These are phyloP conservation scores for Darevskia nairensis DNA, from an alignment of 2,797 vertebrate species.

Conservation along the genomic window DNA sequence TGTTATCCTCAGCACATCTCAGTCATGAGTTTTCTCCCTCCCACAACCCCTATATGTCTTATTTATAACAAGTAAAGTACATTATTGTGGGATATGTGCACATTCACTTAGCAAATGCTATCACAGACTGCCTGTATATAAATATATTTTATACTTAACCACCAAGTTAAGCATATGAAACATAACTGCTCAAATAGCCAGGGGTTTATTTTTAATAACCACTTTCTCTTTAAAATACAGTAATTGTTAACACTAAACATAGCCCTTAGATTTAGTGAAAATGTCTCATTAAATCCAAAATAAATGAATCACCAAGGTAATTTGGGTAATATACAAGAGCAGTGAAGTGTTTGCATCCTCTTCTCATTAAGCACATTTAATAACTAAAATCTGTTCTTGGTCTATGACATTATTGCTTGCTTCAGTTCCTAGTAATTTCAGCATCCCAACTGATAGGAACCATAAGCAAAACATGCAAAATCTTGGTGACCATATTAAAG, in stretches of 20 bases:
- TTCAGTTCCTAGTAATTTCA: background rate
- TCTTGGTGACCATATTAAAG: background rate
- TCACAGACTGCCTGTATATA: background rate
- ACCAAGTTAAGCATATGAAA: background rate
- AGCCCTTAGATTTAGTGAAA: background rate
- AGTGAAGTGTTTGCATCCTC: background rate
- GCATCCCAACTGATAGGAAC: background rate
- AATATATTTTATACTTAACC: conserved; percentile 28
- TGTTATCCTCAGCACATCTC: too few species aligned
- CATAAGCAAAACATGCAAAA: background rate
- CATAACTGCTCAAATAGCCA: background rate
- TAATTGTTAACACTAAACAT: conserved; percentile 18
- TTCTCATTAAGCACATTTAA: background rate
- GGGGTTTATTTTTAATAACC: background rate
- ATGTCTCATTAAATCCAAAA: background rate
- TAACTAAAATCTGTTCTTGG: background rate
- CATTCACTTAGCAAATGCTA: too few species aligned
- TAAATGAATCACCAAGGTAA: conserved; percentile 2
- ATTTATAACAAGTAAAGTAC: too few species aligned
- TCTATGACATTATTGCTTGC: background rate
- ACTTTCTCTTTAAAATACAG: background rate
- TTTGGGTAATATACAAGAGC: background rate
- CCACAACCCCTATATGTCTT: too few species aligned
- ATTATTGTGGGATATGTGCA: too few species aligned
- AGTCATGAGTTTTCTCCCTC: too few species aligned